These are phyloP conservation scores for Tapera naevia DNA, from an alignment of 2,797 vertebrate species.

Conservation along the genomic window DNA sequence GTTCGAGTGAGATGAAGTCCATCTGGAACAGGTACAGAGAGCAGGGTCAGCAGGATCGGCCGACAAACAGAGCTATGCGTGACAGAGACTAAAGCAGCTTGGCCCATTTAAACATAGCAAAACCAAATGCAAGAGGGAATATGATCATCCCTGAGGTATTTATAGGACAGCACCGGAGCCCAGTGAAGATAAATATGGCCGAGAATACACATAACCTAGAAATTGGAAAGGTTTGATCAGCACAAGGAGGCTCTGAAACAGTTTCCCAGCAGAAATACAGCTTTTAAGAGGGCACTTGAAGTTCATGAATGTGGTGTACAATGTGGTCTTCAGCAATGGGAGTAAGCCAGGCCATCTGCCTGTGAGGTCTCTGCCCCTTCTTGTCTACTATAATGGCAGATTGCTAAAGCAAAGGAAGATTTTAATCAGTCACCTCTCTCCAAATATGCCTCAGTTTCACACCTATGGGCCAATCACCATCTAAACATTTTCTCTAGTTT, in stretches of 20 bases:
- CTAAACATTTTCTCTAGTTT: not conserved
- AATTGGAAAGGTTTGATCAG: not conserved
- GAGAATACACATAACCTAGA: conserved; percentile 48
- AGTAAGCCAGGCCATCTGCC: not conserved
- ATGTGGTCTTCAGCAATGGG: not conserved
- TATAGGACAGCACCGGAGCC: conserved; percentile 41
- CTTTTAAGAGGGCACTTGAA: conserved; percentile 27
- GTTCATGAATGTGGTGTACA: not conserved
- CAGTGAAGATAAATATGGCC: conserved; percentile 47
- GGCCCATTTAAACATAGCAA: conserved; percentile 51
- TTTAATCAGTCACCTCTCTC: not conserved
- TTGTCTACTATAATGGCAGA: not conserved
- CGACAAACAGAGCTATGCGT: not conserved
- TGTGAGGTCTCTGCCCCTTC: not conserved
- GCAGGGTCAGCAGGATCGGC: conserved; percentile 22
- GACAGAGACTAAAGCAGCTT: conserved; percentile 21
- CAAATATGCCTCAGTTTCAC: not conserved
- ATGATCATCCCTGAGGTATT: conserved; percentile 35
- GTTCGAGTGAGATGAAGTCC: not conserved
- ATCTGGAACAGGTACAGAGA: not conserved
- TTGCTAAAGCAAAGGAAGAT: not conserved
- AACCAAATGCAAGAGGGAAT: conserved; percentile 49
- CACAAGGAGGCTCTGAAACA: conserved; percentile 2
- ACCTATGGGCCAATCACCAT: not conserved
- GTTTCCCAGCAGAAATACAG: not conserved